phyloP scores from a whole-genome alignment of 2,888 invertebrate genomes.

The Ichneumoninae sp. region DNA sequence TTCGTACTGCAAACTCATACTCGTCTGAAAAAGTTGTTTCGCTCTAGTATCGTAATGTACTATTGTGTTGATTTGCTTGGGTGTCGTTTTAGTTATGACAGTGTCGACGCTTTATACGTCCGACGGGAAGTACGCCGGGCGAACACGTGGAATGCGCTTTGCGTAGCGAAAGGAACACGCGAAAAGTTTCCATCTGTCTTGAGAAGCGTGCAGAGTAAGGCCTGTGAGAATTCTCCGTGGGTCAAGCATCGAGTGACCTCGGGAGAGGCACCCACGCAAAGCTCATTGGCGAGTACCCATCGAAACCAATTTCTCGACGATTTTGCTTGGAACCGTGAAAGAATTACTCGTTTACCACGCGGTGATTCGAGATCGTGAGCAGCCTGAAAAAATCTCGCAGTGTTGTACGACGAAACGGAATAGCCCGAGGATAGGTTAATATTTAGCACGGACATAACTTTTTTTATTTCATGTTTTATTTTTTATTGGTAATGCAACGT shows the following conservation, averaged over 20 bases:
- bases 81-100: background rate
- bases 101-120: background rate
- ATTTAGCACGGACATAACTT: conserved; percentile 36
- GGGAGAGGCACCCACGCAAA: background rate
- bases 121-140: conserved; percentile 44
- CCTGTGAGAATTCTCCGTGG: conserved; percentile 48
- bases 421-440: conserved; percentile 38
- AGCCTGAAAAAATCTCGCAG: background rate
- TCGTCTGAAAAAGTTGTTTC: too few species aligned
- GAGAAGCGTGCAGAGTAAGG: conserved; percentile 8
- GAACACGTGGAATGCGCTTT: conserved; percentile 37
- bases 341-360: conserved; percentile 14
- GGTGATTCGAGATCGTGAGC: background rate
- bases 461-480: conserved; percentile 26
- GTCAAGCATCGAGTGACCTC: conserved; percentile 51
- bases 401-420: conserved; percentile 35
- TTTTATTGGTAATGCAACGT: conserved; percentile 23
- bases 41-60: too few species aligned
- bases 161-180: conserved; percentile 21
- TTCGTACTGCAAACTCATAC: too few species aligned
- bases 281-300: conserved; percentile 17
- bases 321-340: conserved; percentile 44
- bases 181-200: conserved; percentile 9
- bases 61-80: too few species aligned
- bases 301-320: conserved; percentile 37